These are phyloP conservation scores for Meghimatium bilineatum DNA, from an alignment of 2,888 invertebrate genomes.

Conservation along the genomic window DNA sequence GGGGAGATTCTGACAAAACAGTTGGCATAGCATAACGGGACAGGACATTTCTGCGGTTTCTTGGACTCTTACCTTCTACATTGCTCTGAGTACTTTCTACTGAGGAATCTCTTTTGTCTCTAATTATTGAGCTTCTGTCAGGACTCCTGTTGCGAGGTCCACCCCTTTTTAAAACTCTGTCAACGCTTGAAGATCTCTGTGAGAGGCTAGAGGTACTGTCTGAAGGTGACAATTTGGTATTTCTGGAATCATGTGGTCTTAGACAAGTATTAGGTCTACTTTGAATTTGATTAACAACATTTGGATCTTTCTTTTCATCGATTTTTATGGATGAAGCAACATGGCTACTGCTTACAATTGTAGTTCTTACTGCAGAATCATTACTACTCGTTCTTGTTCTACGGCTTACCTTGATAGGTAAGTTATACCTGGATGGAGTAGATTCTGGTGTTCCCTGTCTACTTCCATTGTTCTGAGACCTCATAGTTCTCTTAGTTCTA, in stretches of 20 bases:
- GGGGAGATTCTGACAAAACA: not conserved
- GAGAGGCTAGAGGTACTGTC: not conserved
- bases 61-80: slow-evolving; percentile 22
- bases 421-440: not conserved
- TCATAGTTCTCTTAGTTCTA: not conserved
- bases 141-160: slow-evolving; percentile 24
- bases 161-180: slow-evolving; percentile 9
- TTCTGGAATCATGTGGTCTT: not conserved
- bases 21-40: slow-evolving; percentile 19
- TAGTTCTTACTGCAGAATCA: not conserved
- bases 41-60: slow-evolving; percentile 15
- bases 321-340: not conserved
- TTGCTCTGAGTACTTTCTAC: slow-evolving; percentile 42
- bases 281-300: not conserved
- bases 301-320: not conserved
- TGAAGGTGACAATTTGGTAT: not conserved
- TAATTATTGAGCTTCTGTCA: not conserved
- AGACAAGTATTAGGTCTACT: not conserved
- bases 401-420: not conserved
- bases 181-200: slow-evolving; percentile 28
- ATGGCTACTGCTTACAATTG: no score
- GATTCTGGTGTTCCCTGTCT: not conserved
- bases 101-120: slow-evolving; percentile 32
- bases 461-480: not conserved
- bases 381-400: not conserved